phyloP scores from a whole-genome alignment of 2,113 vertebrate genomes.

The Mus musculus region DNA sequence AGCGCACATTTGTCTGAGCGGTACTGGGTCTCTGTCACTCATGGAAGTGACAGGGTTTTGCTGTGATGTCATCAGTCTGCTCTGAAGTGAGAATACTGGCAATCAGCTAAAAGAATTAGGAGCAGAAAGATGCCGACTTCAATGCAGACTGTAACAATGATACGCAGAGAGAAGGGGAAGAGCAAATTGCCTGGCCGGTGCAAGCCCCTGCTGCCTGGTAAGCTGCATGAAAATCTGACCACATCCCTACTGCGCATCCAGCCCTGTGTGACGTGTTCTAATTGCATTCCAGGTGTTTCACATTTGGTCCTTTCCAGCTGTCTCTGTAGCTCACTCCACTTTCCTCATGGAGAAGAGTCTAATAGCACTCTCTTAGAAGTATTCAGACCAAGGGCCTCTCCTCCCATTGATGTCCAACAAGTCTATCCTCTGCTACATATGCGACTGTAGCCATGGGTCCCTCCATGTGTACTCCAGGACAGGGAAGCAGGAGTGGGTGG shows the following conservation, averaged over 20 bases:
- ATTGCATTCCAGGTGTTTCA: background rate
- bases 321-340: background rate
- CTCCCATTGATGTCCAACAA: no score
- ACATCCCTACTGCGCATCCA: background rate
- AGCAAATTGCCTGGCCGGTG: constrained; percentile 3
- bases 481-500: no score
- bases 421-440: no score
- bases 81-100: constrained; percentile 76
- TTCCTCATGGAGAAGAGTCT: background rate
- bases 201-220: background rate
- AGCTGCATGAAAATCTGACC: background rate
- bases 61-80: constrained; percentile 71
- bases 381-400: background rate
- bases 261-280: background rate
- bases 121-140: constrained; percentile 40
- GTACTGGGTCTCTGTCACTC: constrained; percentile 68
- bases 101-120: constrained; percentile 71
- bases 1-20: constrained; percentile 67
- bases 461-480: no score
- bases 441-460: no score
- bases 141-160: background rate
- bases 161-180: background rate
- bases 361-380: background rate
- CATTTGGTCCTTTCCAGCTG: background rate
- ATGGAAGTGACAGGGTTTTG: constrained; percentile 72